A percentile compares a stretch with the other conserved stretches of the same genome.
These are phyloP conservation scores for Xenopus tropicalis DNA, from an alignment of 2,113 vertebrate species.

Conservation along the genomic window DNA sequence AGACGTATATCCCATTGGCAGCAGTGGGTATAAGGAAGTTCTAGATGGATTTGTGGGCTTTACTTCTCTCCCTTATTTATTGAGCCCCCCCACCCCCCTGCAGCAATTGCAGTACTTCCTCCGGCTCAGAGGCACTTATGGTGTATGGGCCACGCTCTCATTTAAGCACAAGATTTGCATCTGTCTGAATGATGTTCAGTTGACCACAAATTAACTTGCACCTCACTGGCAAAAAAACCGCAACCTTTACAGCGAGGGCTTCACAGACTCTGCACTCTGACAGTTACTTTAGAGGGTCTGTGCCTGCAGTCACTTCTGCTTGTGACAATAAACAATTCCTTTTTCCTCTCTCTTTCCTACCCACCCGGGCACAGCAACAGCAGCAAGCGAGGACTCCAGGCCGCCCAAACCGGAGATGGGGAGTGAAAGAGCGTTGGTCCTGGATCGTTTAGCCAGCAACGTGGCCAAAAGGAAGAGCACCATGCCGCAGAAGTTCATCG, in stretches of 20 bases:
- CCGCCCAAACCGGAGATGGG: constrained; percentile 81
- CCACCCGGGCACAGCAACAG: constrained; percentile 30
- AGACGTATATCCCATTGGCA: too few species aligned
- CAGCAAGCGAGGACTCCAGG: constrained; percentile 72
- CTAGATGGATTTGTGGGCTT: too few species aligned
- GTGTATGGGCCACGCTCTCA: constrained; percentile 7
- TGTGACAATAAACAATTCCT: background rate
- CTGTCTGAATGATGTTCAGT: constrained; percentile 47
- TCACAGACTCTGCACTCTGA: background rate
- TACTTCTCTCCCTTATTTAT: too few species aligned
- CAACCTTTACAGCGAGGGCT: background rate
- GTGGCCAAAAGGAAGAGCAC: constrained; percentile 93
- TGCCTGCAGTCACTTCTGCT: background rate
- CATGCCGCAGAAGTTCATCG: constrained; percentile 94
- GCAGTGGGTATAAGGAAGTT: too few species aligned
- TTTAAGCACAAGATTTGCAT: constrained; percentile 50
- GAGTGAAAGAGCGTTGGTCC: constrained; percentile 83
- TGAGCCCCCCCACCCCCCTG: too few species aligned
- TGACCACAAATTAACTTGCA: constrained; percentile 56
- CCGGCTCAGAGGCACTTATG: too few species aligned
- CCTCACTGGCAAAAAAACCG: background rate
- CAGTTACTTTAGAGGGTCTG: too few species aligned
- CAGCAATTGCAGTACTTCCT: too few species aligned
- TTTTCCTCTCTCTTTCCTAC: constrained; percentile 40
- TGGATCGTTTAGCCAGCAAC: constrained; percentile 91